phyloP scores from a whole-genome alignment of 2,797 vertebrate species.

The Sebastes goodei region DNA sequence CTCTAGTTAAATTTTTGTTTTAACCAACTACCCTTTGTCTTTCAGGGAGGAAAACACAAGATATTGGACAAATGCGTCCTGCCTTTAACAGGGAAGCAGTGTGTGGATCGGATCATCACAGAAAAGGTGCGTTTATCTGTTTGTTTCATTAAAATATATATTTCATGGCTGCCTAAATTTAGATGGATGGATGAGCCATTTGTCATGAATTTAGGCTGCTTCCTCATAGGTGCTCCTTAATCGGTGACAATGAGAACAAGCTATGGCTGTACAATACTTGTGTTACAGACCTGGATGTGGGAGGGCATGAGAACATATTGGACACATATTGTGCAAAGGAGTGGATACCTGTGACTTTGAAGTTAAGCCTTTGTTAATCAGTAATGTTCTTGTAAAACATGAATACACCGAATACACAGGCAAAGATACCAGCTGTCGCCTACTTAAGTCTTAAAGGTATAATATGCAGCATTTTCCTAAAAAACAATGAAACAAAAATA shows the following conservation, averaged over 20 bases:
- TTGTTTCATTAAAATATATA: no score
- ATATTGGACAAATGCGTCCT: constrained; percentile 94
- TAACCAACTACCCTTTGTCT: constrained; percentile 20
- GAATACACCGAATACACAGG: not conserved
- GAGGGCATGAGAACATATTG: not conserved
- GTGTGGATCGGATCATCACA: constrained; percentile 97
- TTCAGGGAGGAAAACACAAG: constrained; percentile 94
- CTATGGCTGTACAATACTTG: not conserved
- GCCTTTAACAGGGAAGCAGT: constrained; percentile 94
- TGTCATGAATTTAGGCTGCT: no score
- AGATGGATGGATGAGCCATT: no score
- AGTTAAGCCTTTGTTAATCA: not conserved
- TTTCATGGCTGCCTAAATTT: no score
- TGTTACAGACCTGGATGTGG: not conserved
- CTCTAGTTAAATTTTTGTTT: not conserved
- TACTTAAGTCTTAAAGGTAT: not conserved
- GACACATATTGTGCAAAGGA: not conserved
- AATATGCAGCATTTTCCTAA: not conserved
- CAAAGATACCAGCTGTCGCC: not conserved
- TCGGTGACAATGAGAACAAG: no score
- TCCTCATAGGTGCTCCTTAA: no score
- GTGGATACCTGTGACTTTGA: not conserved
- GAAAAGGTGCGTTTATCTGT: constrained; percentile 88
- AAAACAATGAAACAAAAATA: no score
- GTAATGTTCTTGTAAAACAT: not conserved